Evolutionary conservation across 1,140 invertebrate species (phyloP), one percentile per base, ranked within the genome.

Genomic region (Apocrypta bakeri): DNA sequence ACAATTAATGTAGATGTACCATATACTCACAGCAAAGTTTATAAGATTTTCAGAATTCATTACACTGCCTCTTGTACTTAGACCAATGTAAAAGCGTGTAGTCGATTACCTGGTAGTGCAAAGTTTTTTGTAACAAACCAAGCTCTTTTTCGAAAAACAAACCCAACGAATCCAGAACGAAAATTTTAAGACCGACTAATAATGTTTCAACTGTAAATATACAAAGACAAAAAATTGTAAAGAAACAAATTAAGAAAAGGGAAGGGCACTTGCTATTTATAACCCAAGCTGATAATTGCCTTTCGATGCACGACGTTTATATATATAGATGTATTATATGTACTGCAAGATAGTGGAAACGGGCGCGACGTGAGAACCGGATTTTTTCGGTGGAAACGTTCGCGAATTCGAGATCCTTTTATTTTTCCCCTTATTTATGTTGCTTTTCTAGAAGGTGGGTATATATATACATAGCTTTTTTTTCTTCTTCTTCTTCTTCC

Each of bases 281-380:
- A 37, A 27, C 69, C 2, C 31, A 17, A 31, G 27, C n/a, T 61
- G 56, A 76, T 76, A 76, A 76, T 76, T 76, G 74, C 74, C 74
- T 76, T 64, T 76, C 74, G 74, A 76, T 76, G 74, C 74, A 76
- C 74, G 74, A 64, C 25, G 73, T n/a, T 25, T 42, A 25, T 25
- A 37, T 42, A 25, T 56, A 42, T 42, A 73, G 9, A 40, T 7
- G 33, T 33, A 25, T 33, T 31, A 27, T 37, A 25, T 21, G 64
- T 25, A 11, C 63, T 1, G 64, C 24, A 14, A 71, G 27, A 37
- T 31, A 31, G 33, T 73, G 71, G 71, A 73, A 42, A 42, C 71
- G 68, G 68, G 71, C 71, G 33, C 37, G 71, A 73, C 42, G 42
- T 74, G 72, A 74, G 72, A 74, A 74, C 72, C 72, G 72, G 72